These are phyloP conservation scores for Rhineura floridana DNA, from an alignment of 2,113 vertebrate genomes.

Conservation along the genomic window DNA sequence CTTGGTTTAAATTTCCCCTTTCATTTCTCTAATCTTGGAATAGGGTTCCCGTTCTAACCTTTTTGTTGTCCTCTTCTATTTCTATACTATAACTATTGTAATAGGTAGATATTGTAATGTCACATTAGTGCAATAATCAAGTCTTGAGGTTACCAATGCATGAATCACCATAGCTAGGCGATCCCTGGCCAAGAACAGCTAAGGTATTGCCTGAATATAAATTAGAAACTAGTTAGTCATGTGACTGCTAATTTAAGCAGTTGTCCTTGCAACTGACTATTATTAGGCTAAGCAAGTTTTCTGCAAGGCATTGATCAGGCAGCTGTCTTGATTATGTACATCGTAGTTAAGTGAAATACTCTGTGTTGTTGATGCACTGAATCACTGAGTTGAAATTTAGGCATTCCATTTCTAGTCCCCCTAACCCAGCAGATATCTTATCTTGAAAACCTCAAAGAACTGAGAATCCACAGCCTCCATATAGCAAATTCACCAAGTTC, in stretches of 20 bases:
- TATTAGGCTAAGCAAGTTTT: slow-evolving; percentile 50
- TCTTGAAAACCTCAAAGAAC: not conserved
- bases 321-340: slow-evolving; percentile 18
- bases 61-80: no score
- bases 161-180: no score
- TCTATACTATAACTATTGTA: no score
- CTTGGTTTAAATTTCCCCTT: no score
- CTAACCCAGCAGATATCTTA: not conserved
- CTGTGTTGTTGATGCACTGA: not conserved
- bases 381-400: not conserved
- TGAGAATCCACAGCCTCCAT: not conserved
- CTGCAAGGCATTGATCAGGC: slow-evolving; percentile 34
- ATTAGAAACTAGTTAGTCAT: slow-evolving; percentile 53
- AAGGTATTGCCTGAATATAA: no score
- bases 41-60: no score
- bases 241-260: slow-evolving; percentile 57
- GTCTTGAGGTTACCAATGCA: no score
- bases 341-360: slow-evolving; percentile 23
- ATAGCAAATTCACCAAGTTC: not conserved
- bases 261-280: slow-evolving; percentile 45
- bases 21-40: no score
- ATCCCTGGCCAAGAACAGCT: no score
- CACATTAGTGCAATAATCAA: no score
- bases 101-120: no score
- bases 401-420: not conserved